Percentiles rank a stretch among this genome's conserved stretches.
Evolutionary conservation across 2,113 vertebrate species (phyloP).

Genomic region (Paracanthobrama guichenoti): DNA sequence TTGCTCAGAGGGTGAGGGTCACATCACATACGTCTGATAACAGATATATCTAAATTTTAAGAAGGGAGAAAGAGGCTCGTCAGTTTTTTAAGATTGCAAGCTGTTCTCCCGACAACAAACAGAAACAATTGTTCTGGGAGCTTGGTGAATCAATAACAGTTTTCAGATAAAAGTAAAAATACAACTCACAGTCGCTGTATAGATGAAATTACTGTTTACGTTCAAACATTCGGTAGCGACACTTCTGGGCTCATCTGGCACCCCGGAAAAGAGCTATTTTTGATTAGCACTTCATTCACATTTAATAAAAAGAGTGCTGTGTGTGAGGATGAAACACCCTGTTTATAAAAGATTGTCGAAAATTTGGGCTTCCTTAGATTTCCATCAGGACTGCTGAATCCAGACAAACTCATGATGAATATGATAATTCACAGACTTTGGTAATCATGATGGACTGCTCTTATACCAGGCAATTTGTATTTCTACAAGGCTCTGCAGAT

Average conservation of each 20-base stretch:
- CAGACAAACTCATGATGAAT: not conserved
- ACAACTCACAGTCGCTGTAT: not conserved
- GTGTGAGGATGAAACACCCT: not conserved
- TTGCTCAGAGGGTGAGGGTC: conserved; percentile 27
- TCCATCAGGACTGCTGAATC: not conserved
- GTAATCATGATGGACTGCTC: not conserved
- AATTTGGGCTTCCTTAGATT: not conserved
- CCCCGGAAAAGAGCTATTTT: not conserved
- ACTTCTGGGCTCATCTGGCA: not conserved
- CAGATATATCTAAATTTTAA: conserved; percentile 6
- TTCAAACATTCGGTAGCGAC: not conserved
- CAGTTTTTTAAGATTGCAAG: conserved; percentile 4
- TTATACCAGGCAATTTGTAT: not conserved
- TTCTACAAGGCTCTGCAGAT: not conserved
- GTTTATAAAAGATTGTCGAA: not conserved
- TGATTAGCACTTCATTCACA: not conserved
- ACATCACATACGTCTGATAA: conserved; percentile 9
- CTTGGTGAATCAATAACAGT: not conserved
- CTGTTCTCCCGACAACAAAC: not conserved
- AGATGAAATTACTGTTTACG: not conserved
- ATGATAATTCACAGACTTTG: not conserved
- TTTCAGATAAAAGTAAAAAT: not conserved
- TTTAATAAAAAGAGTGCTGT: not conserved
- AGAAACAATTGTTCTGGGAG: not conserved
- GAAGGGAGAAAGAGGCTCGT: not conserved